Conservation (phyloP, 2,797 vertebrate genomes). For the Notamacropus eugenii region DNA sequence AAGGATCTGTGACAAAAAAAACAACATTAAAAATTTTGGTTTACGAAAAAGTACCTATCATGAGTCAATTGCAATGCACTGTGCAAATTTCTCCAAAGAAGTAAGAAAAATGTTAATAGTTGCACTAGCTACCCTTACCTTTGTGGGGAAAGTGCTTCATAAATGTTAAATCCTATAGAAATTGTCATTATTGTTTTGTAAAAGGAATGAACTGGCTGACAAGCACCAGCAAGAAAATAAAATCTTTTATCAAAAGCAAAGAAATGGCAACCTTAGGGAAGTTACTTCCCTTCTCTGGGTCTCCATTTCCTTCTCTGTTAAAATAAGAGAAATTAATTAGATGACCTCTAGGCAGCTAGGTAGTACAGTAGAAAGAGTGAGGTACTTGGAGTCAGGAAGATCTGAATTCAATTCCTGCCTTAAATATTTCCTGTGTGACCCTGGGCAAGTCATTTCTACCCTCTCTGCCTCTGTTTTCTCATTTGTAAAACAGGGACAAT, state of each 20-base stretch:
- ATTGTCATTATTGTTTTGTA: conserved; percentile 40
- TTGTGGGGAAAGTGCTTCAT: not conserved
- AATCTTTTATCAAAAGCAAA: conserved; percentile 24
- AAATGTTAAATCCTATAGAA: conserved; percentile 12
- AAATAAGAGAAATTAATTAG: not conserved
- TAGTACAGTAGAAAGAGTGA: not conserved
- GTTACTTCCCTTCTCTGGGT: not conserved
- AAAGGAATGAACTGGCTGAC: conserved; percentile 23
- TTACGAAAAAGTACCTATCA: not conserved
- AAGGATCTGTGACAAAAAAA: not conserved
- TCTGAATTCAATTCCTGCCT: not conserved
- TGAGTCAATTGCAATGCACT: not conserved
- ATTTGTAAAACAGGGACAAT: not conserved
- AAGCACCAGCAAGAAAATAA: conserved; percentile 26
- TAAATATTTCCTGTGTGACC: not conserved
- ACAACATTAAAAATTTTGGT: not conserved
- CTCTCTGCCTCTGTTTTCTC: not conserved
- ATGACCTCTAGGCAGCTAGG: not conserved
- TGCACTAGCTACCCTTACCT: not conserved
- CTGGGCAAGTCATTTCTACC: not conserved
- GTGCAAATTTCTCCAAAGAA: not conserved
- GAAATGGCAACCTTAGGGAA: not conserved
- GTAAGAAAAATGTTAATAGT: not conserved
- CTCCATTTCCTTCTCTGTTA: not conserved
- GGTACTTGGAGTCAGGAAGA: not conserved